These are phyloP conservation scores for Lethocerus indicus DNA, from an alignment of 1,140 invertebrate genomes.

Conservation along the genomic window DNA sequence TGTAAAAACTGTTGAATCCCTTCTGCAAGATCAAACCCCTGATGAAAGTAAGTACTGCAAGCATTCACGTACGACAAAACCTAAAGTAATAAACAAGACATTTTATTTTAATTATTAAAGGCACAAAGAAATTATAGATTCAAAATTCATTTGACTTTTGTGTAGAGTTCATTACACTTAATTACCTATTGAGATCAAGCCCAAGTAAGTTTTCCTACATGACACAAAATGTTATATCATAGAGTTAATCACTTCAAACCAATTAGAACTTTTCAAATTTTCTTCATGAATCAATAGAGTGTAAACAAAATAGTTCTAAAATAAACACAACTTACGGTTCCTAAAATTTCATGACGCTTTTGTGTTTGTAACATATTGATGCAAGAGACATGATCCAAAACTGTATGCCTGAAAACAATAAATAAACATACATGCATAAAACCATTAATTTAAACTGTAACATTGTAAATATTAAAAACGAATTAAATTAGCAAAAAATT, in stretches of 20 bases:
- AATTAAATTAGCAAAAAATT: neutral
- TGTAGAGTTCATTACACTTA: too few species aligned
- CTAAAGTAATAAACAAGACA: constrained; percentile 34
- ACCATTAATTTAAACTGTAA: neutral
- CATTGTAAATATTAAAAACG: neutral
- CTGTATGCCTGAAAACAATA: constrained; percentile 43
- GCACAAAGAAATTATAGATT: neutral
- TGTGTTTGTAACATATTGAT: constrained; percentile 70
- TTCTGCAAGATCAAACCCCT: constrained; percentile 76
- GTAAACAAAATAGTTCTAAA: too few species aligned
- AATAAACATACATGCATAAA: constrained; percentile 50
- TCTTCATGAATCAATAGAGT: too few species aligned
- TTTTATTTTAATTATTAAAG: neutral
- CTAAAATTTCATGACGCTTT: constrained; percentile 75
- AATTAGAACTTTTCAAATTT: too few species aligned
- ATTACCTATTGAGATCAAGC: too few species aligned
- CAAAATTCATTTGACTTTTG: too few species aligned
- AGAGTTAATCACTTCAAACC: too few species aligned
- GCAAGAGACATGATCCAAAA: constrained; percentile 77
- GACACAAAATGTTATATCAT: too few species aligned
- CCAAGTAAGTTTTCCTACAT: too few species aligned
- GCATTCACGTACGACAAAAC: constrained; percentile 81
- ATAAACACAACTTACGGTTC: constrained; percentile 48
- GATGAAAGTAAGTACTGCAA: constrained; percentile 83
- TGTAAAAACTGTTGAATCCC: constrained; percentile 81